Base-by-base conservation (phyloP, 1,140 invertebrate species). In the Alviniconcha marisindica region DNA sequence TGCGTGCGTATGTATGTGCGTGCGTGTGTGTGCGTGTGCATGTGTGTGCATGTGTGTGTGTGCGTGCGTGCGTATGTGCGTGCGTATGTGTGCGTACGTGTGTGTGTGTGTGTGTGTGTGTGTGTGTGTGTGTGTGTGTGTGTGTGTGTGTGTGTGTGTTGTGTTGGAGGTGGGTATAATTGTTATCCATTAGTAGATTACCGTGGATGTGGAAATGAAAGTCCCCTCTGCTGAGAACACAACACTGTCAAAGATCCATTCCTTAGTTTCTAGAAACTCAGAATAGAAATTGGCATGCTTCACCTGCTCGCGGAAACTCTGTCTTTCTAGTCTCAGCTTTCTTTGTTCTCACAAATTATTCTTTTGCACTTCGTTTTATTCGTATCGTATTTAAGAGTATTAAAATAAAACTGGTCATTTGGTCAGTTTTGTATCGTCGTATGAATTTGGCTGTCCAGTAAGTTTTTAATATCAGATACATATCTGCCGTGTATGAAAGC, bases 11-110 rank as follows among this genome's bases (percentile, higher is more conserved):
- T 60, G 21, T 60, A n/a, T 60, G 15, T 36, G 4, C 36, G 4
- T 73, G 71, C 42, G 60, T 66, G 60, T 66, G 60, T 66, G 60
- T 66, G 60, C n/a, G 60, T 71, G 66, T 71, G 66, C 36, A 21
- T 71, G 66, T 71, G 66, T 36, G 66, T 36, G 66, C 21, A 33
- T 71, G 33, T 42, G 71, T 42, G 38, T 73, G 71, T 42, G 38
- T 42, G 38, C 42, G 38, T 73, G 71, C 21, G n/a, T 1, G 71
- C 4, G 71, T 14, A 38, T 14, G 71, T 14, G 71, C 10, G 15
- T 14, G 15, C 5, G 15, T 14, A n/a, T 15, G 28, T 33, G 15
- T 33, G 15, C 31, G 15, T 33, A 4, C 31, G 15, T 33, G 15
- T 33, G 15, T 33, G 3, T 18, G 7, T n/a, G 15, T 33, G 3